Evolutionary conservation across 1,140 invertebrate species (phyloP).

Genomic region (Philaenus spumarius): DNA sequence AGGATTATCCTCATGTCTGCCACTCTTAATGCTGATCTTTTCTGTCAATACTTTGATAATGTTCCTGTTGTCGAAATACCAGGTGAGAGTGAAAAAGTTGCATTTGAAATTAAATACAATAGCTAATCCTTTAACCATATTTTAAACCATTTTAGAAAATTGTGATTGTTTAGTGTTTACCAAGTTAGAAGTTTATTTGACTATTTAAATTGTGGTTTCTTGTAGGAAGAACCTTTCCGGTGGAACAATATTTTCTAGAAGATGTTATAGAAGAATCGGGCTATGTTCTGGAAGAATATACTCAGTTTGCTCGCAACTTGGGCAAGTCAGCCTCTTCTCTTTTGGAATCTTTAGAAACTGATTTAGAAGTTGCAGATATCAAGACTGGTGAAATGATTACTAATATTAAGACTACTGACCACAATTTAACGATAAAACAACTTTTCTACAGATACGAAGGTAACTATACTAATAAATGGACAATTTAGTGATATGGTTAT

Average conservation of each 20-base stretch:
- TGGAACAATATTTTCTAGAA: conserved; percentile 71
- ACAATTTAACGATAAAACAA: conserved; percentile 57
- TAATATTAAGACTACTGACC: conserved; percentile 55
- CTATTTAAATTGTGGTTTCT: too few species aligned
- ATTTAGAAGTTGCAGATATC: conserved; percentile 55
- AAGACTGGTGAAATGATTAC: conserved; percentile 41
- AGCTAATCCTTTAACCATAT: too few species aligned
- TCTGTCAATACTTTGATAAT: conserved; percentile 68
- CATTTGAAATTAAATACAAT: too few species aligned
- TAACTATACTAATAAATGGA: too few species aligned
- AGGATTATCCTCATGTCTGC: conserved; percentile 85
- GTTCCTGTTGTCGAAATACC: conserved; percentile 66
- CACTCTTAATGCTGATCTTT: conserved; percentile 70
- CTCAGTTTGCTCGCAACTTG: conserved; percentile 55
- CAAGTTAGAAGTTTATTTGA: too few species aligned
- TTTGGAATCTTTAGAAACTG: conserved; percentile 45
- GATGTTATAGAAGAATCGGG: conserved; percentile 61
- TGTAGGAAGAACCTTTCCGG: conserved; percentile 62
- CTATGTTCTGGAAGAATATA: conserved; percentile 65
- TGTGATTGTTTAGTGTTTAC: too few species aligned
- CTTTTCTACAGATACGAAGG: conserved; percentile 50
- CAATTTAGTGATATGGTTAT: too few species aligned
- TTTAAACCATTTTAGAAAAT: too few species aligned
- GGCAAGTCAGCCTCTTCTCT: conserved; percentile 43
- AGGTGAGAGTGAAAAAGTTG: too few species aligned